These are phyloP conservation scores for Sisyra nigra DNA, from an alignment of 2,888 invertebrate species.

Conservation along the genomic window DNA sequence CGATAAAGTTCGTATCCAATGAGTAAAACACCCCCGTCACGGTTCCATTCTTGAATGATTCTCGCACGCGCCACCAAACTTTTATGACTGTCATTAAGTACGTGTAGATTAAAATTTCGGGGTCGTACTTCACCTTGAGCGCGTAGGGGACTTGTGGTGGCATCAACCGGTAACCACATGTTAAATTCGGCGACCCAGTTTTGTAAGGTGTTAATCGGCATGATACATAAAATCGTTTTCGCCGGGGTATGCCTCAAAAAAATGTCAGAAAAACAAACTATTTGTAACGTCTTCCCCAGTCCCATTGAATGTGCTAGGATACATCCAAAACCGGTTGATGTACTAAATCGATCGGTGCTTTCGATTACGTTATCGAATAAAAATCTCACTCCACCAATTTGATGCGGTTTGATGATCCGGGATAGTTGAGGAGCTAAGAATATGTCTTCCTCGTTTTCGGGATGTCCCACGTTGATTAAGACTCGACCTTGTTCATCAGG, in stretches of 20 bases:
- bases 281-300: slow-evolving; percentile 89
- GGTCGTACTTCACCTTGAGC: slow-evolving; percentile 52
- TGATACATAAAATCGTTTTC: slow-evolving; percentile 84
- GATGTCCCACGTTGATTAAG: slow-evolving; percentile 84
- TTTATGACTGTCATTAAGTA: slow-evolving; percentile 89
- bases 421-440: slow-evolving; percentile 86
- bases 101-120: slow-evolving; percentile 72
- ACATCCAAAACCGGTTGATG: slow-evolving; percentile 82
- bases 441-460: slow-evolving; percentile 77
- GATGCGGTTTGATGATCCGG: slow-evolving; percentile 87
- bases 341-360: slow-evolving; percentile 73
- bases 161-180: slow-evolving; percentile 82
- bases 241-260: slow-evolving; percentile 81
- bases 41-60: slow-evolving; percentile 74
- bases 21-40: slow-evolving; percentile 79
- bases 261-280: slow-evolving; percentile 91
- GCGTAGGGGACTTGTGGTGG: slow-evolving; percentile 34
- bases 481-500: slow-evolving; percentile 87
- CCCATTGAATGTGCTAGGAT: slow-evolving; percentile 99
- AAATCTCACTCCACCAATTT: slow-evolving; percentile 60
- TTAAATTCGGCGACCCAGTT: slow-evolving; percentile 97
- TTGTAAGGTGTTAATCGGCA: slow-evolving; percentile 96
- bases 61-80: slow-evolving; percentile 74
- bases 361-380: slow-evolving; percentile 95
- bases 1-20: slow-evolving; percentile 96